These are phyloP conservation scores for Aphelinus atriplicis DNA, from an alignment of 1,140 invertebrate species.

Conservation along the genomic window DNA sequence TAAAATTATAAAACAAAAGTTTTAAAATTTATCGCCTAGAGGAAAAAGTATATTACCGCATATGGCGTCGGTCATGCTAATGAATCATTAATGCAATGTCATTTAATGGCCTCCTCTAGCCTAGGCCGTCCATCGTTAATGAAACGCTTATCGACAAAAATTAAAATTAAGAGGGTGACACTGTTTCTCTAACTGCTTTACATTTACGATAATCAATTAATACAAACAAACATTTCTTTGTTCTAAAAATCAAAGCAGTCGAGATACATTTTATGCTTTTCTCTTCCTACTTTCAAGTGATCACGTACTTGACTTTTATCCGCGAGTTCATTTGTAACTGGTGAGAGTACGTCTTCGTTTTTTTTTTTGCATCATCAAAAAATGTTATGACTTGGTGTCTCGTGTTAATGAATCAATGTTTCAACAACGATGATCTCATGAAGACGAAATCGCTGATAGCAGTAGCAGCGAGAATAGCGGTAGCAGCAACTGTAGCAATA, in stretches of 20 bases:
- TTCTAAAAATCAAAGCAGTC: conserved; percentile 30
- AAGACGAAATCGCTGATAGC: conserved; percentile 38
- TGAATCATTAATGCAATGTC: conserved; percentile 25
- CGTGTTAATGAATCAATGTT: conserved; percentile 31
- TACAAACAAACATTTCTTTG: conserved; percentile 35
- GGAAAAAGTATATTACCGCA: conserved; percentile 32
- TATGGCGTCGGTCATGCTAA: conserved; percentile 27
- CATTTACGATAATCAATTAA: conserved; percentile 26
- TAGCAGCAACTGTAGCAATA: conserved; percentile 58
- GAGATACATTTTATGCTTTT: conserved; percentile 36
- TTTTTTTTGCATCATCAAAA: conserved; percentile 13
- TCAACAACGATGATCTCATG: conserved; percentile 34
- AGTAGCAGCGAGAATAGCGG: conserved; percentile 45
- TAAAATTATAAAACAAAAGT: conserved; percentile 41
- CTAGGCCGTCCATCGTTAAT: conserved; percentile 31
- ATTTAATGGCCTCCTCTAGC: conserved; percentile 27
- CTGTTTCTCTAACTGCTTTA: conserved; percentile 27
- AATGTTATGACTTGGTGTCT: conserved; percentile 21
- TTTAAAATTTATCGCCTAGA: conserved; percentile 39
- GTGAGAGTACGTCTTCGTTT: conserved; percentile 20
- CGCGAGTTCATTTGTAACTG: conserved; percentile 36
- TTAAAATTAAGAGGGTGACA: conserved; percentile 34
- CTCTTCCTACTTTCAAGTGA: conserved; percentile 34
- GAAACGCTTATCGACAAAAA: conserved; percentile 34
- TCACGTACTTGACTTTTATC: conserved; percentile 31